Conservation (phyloP, 1,140 invertebrate genomes). For the Calliphora vicina region DNA sequence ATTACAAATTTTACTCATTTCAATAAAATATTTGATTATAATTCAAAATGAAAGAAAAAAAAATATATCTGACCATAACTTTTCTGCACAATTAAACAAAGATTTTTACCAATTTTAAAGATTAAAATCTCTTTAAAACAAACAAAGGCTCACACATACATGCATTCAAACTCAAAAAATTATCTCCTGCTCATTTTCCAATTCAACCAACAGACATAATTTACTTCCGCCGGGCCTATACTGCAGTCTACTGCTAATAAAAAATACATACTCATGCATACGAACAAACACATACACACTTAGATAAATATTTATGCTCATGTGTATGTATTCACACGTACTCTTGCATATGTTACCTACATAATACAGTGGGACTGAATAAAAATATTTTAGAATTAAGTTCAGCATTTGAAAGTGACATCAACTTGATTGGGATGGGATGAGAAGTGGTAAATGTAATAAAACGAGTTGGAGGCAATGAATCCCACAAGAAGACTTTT, state of each 20-base stretch:
- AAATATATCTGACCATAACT: background rate
- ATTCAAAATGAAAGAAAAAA: background rate
- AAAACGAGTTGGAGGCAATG: too few relatives aligned
- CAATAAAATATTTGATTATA: background rate
- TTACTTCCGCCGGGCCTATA: slow-evolving; percentile 29
- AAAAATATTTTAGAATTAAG: too few relatives aligned
- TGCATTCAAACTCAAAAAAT: background rate
- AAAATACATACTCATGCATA: background rate
- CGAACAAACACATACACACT: background rate
- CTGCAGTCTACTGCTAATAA: background rate
- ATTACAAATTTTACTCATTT: background rate
- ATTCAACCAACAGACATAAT: slow-evolving; percentile 33
- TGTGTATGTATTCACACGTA: background rate
- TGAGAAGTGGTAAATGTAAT: too few relatives aligned
- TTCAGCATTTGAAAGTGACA: too few relatives aligned
- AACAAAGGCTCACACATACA: background rate
- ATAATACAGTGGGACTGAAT: background rate
- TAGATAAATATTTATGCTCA: background rate
- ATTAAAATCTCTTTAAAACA: slow-evolving; percentile 6
- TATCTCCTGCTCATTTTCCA: slow-evolving; percentile 30
- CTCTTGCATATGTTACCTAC: background rate
- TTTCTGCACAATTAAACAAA: slow-evolving; percentile 10
- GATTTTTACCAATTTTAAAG: slow-evolving; percentile 10
- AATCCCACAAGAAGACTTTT: too few relatives aligned
- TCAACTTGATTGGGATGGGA: too few relatives aligned